These are phyloP conservation scores for Epinephelus fuscoguttatus DNA, from an alignment of 2,113 vertebrate species.

Conservation along the genomic window DNA sequence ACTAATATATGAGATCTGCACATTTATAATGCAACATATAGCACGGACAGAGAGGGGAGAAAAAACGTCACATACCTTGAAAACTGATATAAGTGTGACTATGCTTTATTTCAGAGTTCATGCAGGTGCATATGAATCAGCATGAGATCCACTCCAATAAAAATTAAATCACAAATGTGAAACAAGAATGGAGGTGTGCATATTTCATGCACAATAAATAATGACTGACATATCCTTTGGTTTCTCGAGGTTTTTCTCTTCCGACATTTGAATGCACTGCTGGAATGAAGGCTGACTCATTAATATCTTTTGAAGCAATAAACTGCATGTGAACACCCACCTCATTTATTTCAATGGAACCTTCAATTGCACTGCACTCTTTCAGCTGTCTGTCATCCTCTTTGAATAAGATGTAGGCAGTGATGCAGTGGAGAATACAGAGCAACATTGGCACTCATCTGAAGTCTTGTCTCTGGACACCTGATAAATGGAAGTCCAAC, in stretches of 20 bases:
- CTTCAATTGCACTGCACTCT: conserved; percentile 1
- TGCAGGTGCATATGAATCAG: not conserved
- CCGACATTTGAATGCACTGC: not conserved
- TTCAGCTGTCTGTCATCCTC: not conserved
- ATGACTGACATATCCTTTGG: not conserved
- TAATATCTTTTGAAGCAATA: not conserved
- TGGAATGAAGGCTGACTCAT: conserved; percentile 19
- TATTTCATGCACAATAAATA: conserved; percentile 1
- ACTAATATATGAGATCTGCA: conserved; percentile 45
- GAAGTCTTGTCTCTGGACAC: not conserved
- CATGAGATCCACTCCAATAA: not conserved
- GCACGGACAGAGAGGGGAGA: not conserved
- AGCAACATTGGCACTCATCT: conserved; percentile 10
- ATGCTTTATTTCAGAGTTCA: not conserved
- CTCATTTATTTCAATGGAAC: conserved; percentile 11
- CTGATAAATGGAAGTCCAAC: conserved; percentile 13
- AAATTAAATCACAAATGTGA: not conserved
- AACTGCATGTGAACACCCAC: conserved; percentile 10
- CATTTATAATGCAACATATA: conserved; percentile 30
- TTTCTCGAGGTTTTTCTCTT: not conserved
- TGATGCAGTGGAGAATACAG: not conserved
- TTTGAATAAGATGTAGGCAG: not conserved
- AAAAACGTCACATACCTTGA: not conserved
- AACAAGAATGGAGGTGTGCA: not conserved
- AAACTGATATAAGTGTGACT: not conserved